Percentiles rank a stretch among this genome's conserved stretches.
phyloP scores from a whole-genome alignment of 2,888 invertebrate species.

The Ryuthela nishihirai region DNA sequence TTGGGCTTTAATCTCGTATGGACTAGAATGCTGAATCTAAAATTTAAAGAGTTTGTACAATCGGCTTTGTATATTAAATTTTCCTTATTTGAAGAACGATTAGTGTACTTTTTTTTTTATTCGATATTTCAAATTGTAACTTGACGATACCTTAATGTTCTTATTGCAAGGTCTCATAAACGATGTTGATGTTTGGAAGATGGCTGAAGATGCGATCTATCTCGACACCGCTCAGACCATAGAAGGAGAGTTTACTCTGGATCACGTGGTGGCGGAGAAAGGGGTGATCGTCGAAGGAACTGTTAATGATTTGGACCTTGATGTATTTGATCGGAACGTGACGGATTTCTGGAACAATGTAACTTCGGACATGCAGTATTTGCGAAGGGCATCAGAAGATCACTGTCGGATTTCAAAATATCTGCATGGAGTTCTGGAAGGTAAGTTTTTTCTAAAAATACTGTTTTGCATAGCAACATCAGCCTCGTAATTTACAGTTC shows the following conservation, averaged over 20 bases:
- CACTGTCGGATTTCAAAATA: conserved; percentile 12
- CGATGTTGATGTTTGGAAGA: conserved; percentile 4
- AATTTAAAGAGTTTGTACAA: no score
- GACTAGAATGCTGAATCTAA: no score
- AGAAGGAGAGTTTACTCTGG: conserved; percentile 4
- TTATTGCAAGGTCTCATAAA: conserved; percentile 12
- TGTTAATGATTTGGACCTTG: conserved; percentile 18
- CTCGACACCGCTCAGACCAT: conserved; percentile 10
- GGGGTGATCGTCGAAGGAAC: conserved; percentile 6
- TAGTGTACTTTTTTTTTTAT: no score
- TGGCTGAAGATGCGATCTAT: conserved; percentile 15
- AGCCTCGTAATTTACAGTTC: no score
- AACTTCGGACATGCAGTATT: background rate
- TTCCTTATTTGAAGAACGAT: no score
- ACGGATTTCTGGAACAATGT: conserved; percentile 7
- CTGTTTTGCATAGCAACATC: background rate
- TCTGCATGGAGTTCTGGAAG: conserved; percentile 9
- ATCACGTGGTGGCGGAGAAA: background rate
- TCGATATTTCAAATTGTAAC: background rate
- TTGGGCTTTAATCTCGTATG: no score
- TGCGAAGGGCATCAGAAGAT: conserved; percentile 9
- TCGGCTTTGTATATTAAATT: no score
- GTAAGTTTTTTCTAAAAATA: conserved; percentile 6
- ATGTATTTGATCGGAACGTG: conserved; percentile 14
- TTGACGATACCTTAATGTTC: background rate